Base-by-base conservation (phyloP, 2,797 vertebrate species). In the Microcaecilia unicolor region DNA sequence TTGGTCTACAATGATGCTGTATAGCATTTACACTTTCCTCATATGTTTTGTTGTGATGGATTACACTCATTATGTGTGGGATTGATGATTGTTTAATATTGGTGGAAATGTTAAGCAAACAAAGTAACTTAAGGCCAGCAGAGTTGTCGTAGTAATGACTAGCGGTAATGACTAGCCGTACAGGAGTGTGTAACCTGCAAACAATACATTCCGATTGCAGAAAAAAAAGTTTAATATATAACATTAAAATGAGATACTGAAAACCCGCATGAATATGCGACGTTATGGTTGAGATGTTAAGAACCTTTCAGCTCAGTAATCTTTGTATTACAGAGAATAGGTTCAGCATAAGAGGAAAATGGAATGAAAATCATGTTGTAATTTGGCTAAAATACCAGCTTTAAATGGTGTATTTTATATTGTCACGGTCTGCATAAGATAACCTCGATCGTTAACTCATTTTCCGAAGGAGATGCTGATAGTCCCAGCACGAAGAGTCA, bases 41-140 rank as follows among this genome's bases (percentile, higher is more conserved):
- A n/a, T n/a, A n/a, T n/a, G n/a, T n/a, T n/a, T n/a, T n/a, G 21
- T 51, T 45, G 40, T 65, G 59, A 70, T 70, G 64, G 66, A 79
- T 78, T 64, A 58, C 57, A 33, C 41, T 74, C 70, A 67, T 81
- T 71, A 75, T 52, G 40, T 30, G 51, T 55, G 48, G 65, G 70
- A 53, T 61, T 64, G 61, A 36, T 70, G 65, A 69, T 74, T 76
- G 69, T 74, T 77, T 63, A 12, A 58, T 62, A 57, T 71, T 66
- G 61, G 64, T 48, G 61, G 64, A 59, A 57, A 37, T 0, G 1
- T 58, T 60, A 52, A n/a, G 59, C 55, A 64, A 67, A 72, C 59
- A 64, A 47, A 34, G 54, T 61, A 58, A 73, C 63, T 12, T 41
- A 56, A 32, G 53, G 52, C 51, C 53, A 68, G 58, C 52, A 58